Evolutionary conservation across 2,113 vertebrate genomes (phyloP).

Genomic region (Globicephala melas): DNA sequence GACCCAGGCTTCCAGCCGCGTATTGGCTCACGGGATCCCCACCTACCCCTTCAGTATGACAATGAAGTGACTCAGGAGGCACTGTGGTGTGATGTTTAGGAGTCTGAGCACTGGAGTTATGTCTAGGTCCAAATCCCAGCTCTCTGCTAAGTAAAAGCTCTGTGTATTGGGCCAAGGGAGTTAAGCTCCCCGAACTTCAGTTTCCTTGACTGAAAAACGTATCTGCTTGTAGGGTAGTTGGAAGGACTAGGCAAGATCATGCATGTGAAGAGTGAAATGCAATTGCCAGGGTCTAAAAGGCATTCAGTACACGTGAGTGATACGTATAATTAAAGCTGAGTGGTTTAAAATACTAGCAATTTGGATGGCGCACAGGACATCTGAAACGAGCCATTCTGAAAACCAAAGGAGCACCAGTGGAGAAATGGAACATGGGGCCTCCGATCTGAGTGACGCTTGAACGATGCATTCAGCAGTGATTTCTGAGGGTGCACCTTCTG

Average conservation of each 20-base stretch:
- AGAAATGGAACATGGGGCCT: neutral
- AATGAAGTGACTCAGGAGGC: neutral
- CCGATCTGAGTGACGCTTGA: neutral
- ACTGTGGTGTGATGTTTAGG: neutral
- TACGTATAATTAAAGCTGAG: neutral
- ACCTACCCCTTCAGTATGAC: neutral
- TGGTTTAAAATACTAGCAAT: neutral
- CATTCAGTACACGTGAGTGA: neutral
- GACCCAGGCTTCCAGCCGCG: neutral
- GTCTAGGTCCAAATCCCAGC: neutral
- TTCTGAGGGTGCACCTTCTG: neutral
- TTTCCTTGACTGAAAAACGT: neutral
- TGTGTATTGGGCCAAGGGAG: neutral
- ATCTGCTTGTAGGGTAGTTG: neutral
- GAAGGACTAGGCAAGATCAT: neutral
- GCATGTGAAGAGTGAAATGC: neutral
- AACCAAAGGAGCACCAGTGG: neutral
- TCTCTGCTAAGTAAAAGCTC: neutral
- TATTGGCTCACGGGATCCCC: neutral
- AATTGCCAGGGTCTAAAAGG: neutral
- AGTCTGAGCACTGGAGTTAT: neutral
- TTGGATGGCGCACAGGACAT: neutral
- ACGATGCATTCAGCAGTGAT: neutral
- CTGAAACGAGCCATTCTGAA: neutral
- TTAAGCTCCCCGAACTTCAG: neutral